These are phyloP conservation scores for Sinocyclocheilus maitianheensis DNA, from an alignment of 2,113 vertebrate species.

Conservation along the genomic window DNA sequence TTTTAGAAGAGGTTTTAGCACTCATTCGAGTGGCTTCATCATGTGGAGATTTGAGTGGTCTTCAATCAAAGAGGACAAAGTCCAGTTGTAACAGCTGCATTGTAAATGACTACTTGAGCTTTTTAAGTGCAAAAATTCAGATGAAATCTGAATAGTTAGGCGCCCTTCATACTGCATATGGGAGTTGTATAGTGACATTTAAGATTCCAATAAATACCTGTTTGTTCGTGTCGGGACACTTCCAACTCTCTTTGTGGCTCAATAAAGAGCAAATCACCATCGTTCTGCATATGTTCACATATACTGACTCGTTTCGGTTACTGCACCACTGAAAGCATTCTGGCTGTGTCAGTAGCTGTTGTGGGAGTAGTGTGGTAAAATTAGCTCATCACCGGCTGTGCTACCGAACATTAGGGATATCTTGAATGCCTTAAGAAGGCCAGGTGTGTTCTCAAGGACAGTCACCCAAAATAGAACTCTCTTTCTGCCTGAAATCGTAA, in stretches of 20 bases:
- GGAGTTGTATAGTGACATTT: neutral
- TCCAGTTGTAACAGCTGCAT: neutral
- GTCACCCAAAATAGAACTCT: neutral
- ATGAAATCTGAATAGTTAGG: neutral
- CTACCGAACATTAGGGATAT: neutral
- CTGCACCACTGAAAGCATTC: neutral
- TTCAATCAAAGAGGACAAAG: neutral
- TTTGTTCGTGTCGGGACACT: neutral
- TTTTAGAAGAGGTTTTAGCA: neutral
- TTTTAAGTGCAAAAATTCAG: neutral
- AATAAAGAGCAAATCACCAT: neutral
- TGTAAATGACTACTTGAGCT: constrained; percentile 7
- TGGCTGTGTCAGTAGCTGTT: neutral
- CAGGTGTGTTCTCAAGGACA: neutral
- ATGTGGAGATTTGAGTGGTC: neutral
- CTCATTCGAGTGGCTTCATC: neutral
- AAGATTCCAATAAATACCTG: neutral
- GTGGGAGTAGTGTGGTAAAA: neutral
- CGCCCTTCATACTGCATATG: neutral
- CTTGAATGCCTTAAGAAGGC: neutral
- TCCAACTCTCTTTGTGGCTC: neutral
- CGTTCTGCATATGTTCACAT: neutral
- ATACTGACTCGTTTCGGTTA: neutral
- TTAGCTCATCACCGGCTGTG: neutral
- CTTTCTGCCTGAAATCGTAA: neutral